Evolutionary conservation across 2,797 vertebrate genomes (phyloP).

Genomic region (Sylvilagus floridanus): DNA sequence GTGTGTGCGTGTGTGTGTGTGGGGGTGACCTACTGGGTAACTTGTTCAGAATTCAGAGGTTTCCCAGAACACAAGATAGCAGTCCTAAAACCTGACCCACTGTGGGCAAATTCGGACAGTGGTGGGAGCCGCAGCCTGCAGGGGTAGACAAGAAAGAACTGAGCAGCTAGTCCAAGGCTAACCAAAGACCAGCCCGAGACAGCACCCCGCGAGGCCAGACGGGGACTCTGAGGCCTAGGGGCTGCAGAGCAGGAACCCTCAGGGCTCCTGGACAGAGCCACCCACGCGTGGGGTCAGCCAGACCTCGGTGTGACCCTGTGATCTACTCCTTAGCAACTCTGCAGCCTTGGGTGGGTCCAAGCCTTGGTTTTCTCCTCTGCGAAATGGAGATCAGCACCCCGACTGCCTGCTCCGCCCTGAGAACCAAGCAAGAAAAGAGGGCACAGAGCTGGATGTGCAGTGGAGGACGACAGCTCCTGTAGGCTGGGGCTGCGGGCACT

Average conservation of each 20-base stretch:
- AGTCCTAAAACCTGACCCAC: not conserved
- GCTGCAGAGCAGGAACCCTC: not conserved
- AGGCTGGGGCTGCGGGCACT: not conserved
- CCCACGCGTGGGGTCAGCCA: not conserved
- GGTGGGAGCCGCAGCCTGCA: not conserved
- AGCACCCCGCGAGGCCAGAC: not conserved
- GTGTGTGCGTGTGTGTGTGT: not conserved
- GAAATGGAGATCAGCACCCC: not conserved
- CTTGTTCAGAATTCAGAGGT: not conserved
- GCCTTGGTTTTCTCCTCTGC: not conserved
- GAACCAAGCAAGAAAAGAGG: not conserved
- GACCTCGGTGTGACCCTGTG: not conserved
- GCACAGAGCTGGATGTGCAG: not conserved
- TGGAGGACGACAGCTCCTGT: not conserved
- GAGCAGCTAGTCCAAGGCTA: not conserved
- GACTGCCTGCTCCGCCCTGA: not conserved
- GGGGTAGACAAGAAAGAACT: not conserved
- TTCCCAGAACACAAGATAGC: not conserved
- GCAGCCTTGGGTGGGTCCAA: not conserved
- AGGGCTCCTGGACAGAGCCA: not conserved
- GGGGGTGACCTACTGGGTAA: not conserved
- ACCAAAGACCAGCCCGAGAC: not conserved
- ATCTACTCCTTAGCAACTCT: not conserved
- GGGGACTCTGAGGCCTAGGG: not conserved
- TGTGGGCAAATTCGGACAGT: fast-evolving